A percentile compares a stretch with the other conserved stretches of the same genome.
phyloP scores from a whole-genome alignment of 2,113 vertebrate species.

The Panurus biarmicus region DNA sequence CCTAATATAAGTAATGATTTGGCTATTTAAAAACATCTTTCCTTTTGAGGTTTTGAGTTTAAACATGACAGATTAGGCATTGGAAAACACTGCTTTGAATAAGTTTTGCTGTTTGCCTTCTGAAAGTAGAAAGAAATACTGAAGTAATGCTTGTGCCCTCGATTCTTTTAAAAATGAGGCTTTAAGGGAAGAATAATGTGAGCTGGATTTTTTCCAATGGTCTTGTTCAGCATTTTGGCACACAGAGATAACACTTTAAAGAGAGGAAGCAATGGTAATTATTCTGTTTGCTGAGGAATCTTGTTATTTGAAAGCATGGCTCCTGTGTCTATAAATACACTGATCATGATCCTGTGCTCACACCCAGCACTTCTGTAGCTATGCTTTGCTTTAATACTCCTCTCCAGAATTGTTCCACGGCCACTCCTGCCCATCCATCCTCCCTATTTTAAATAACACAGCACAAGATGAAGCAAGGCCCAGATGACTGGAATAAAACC shows the following conservation, averaged over 20 bases:
- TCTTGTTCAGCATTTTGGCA: background rate
- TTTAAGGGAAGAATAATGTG: background rate
- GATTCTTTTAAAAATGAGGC: background rate
- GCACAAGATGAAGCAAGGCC: background rate
- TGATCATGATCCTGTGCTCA: background rate
- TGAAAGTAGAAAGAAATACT: background rate
- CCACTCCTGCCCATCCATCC: background rate
- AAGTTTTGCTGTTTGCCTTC: background rate
- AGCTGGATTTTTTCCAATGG: background rate
- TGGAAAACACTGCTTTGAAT: background rate
- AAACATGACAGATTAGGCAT: background rate
- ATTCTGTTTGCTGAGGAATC: background rate
- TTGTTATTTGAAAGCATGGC: background rate
- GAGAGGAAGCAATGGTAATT: background rate
- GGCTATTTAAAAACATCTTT: background rate
- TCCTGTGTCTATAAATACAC: background rate
- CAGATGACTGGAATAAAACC: background rate
- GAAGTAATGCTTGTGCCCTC: background rate
- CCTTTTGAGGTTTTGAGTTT: background rate
- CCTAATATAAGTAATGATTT: background rate
- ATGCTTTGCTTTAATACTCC: background rate
- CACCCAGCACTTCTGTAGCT: background rate
- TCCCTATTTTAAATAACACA: background rate
- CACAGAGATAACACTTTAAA: background rate
- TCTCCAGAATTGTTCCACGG: background rate